These are phyloP conservation scores for Steinernema khuongi DNA, from an alignment of 1,140 invertebrate genomes.

Conservation along the genomic window DNA sequence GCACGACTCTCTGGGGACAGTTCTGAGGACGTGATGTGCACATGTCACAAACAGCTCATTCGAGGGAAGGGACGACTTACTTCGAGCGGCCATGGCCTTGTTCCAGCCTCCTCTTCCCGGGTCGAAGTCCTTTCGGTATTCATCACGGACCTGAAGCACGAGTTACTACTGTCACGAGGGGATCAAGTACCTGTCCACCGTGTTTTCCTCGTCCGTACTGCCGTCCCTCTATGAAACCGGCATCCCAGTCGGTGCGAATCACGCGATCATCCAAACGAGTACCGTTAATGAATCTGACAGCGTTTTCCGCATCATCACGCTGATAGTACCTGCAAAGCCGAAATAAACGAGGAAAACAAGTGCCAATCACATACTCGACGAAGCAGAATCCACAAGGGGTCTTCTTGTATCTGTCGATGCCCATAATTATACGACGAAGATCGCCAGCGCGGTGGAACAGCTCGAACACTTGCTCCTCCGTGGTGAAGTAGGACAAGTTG, in stretches of 20 bases:
- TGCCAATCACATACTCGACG: constrained; percentile 72
- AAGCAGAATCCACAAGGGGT: constrained; percentile 99
- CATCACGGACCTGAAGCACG: constrained; percentile 77
- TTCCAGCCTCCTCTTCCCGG: constrained; percentile 81
- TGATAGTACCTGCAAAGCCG: constrained; percentile 69
- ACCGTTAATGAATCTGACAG: constrained; percentile 92
- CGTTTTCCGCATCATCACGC: constrained; percentile 80
- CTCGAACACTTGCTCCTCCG: constrained; percentile 98
- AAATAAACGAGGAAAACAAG: constrained; percentile 8
- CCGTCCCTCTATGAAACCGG: constrained; percentile 93
- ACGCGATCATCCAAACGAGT: constrained; percentile 93
- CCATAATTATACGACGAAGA: constrained; percentile 92
- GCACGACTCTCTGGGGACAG: too few relatives aligned
- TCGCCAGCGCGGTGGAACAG: constrained; percentile 92
- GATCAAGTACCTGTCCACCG: constrained; percentile 79
- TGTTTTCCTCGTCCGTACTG: constrained; percentile 97
- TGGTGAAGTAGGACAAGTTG: constrained; percentile 96
- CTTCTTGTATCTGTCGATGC: constrained; percentile 92
- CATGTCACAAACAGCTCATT: too few relatives aligned
- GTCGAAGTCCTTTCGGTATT: constrained; percentile 95
- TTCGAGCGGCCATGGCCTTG: constrained; percentile 27
- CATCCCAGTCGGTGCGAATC: constrained; percentile 97
- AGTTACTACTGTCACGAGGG: constrained; percentile 24
- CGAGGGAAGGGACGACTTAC: too few relatives aligned
- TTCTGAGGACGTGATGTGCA: too few relatives aligned